Percentiles rank a stretch among this genome's conserved stretches.
These are phyloP conservation scores for Odontocolon sp. DNA, from an alignment of 2,888 invertebrate species.

Conservation along the genomic window DNA sequence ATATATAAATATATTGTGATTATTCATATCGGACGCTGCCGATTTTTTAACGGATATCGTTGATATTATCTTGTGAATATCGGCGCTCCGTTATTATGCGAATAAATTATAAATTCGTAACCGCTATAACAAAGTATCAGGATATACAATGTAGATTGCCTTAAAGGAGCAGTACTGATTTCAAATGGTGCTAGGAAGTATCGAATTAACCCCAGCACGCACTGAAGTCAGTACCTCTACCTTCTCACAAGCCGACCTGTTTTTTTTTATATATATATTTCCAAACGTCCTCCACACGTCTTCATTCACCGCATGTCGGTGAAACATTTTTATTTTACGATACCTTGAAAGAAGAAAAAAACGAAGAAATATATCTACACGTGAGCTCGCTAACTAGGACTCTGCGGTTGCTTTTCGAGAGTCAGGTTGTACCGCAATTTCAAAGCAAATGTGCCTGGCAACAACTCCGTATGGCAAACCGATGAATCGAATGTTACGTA, in stretches of 20 bases:
- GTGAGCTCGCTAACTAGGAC: constrained; percentile 43
- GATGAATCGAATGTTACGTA: background rate
- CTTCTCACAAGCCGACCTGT: constrained; percentile 67
- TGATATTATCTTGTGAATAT: constrained; percentile 9
- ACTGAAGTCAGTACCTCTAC: constrained; percentile 80
- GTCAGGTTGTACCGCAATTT: constrained; percentile 27
- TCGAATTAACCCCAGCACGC: constrained; percentile 78
- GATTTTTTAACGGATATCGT: constrained; percentile 26
- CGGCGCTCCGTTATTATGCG: constrained; percentile 28
- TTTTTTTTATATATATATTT: background rate
- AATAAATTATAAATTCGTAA: constrained; percentile 56
- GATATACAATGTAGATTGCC: constrained; percentile 62
- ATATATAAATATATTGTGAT: constrained; percentile 43
- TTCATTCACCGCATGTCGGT: background rate
- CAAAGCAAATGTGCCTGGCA: constrained; percentile 18
- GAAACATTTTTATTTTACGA: constrained; percentile 37
- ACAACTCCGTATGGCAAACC: background rate
- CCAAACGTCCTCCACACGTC: background rate
- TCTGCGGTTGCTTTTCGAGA: constrained; percentile 49
- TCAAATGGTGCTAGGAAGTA: constrained; percentile 81
- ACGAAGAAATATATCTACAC: constrained; percentile 7
- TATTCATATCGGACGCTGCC: constrained; percentile 5
- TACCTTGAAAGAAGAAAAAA: constrained; percentile 34
- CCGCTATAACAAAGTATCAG: background rate
- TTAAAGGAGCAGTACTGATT: constrained; percentile 81